Conservation (phyloP, 2,113 vertebrate genomes). For the Mixornis gularis region DNA sequence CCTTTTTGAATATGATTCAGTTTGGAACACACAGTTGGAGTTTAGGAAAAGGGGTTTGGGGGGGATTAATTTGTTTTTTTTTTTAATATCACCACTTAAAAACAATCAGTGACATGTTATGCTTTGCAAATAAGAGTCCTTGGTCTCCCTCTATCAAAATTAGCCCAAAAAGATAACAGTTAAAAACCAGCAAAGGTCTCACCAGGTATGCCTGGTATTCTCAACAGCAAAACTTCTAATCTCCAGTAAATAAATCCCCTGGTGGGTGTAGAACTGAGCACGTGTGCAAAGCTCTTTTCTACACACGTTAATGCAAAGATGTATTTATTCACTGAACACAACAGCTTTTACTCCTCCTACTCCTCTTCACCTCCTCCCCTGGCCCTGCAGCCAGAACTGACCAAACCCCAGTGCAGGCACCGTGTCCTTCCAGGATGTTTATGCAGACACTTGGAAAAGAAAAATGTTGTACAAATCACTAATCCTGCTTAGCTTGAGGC, state of each 20-base stretch:
- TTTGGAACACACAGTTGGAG: not conserved
- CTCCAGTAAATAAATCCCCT: not conserved
- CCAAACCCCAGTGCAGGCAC: not conserved
- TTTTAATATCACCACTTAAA: not conserved
- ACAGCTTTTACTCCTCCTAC: not conserved
- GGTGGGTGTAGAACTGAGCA: not conserved
- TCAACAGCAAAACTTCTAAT: not conserved
- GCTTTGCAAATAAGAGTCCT: not conserved
- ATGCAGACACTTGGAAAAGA: not conserved
- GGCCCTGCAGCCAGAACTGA: not conserved
- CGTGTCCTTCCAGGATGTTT: not conserved
- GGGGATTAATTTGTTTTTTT: not conserved
- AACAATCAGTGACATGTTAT: not conserved
- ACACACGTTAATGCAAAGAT: not conserved
- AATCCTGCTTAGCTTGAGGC: not conserved
- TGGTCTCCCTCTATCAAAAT: not conserved
- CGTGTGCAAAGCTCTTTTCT: not conserved
- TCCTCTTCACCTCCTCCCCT: not conserved
- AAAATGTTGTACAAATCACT: not conserved
- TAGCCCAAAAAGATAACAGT: not conserved
- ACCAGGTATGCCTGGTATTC: not conserved
- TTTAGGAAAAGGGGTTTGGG: not conserved
- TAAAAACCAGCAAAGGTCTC: not conserved
- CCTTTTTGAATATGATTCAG: fast-evolving
- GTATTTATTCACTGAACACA: not conserved